Conservation (phyloP, 2,113 vertebrate genomes). For the Phylloscopus trochiloides region DNA sequence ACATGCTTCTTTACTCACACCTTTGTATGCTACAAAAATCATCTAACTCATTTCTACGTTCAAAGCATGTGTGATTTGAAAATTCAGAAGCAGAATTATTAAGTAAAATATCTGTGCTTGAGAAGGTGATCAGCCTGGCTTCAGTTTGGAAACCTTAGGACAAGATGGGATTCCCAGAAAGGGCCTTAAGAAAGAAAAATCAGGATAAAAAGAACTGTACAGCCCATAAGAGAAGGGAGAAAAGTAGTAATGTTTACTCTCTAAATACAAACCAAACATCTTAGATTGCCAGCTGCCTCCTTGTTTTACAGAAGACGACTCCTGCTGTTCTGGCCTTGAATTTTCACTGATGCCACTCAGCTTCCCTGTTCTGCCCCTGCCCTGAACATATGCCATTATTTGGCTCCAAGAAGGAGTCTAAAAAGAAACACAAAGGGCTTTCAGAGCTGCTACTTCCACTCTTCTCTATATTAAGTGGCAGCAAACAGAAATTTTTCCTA, state of each 20-base stretch:
- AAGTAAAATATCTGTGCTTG: neutral
- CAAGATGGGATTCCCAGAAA: neutral
- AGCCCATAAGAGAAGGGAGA: accelerated
- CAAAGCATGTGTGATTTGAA: accelerated
- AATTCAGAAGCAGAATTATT: neutral
- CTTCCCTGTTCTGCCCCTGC: neutral
- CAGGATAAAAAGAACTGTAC: accelerated
- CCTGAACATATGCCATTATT: neutral
- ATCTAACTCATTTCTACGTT: neutral
- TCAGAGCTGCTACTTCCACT: neutral
- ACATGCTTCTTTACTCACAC: accelerated
- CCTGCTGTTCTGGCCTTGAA: neutral
- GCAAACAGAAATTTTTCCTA: neutral
- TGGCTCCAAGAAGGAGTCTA: neutral
- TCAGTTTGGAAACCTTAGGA: neutral
- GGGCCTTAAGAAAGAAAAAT: neutral
- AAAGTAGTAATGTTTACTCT: neutral
- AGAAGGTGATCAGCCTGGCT: neutral
- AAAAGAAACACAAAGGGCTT: neutral
- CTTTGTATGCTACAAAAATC: neutral
- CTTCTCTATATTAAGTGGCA: neutral
- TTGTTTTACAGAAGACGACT: neutral
- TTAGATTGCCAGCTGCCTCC: neutral
- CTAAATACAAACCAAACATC: neutral
- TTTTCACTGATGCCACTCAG: neutral